Conservation (phyloP, 1,140 invertebrate genomes). For the Matsumurasca onukii region DNA sequence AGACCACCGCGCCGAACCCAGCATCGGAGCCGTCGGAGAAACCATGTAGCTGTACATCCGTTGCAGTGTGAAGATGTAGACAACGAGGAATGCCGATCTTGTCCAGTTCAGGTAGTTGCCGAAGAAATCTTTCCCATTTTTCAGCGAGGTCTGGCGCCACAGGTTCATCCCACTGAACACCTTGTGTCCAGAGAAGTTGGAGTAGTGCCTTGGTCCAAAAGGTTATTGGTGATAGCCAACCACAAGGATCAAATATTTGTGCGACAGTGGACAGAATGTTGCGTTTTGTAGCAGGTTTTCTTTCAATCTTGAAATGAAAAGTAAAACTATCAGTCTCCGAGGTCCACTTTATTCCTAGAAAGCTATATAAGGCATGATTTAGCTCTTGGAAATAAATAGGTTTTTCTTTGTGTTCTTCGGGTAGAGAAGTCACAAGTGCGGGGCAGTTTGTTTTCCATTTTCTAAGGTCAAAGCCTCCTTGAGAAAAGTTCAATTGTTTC, state of each 20-base stretch:
- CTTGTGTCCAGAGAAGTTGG: neutral
- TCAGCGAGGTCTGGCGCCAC: neutral
- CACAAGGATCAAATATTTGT: neutral
- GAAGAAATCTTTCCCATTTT: neutral
- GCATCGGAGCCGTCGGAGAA: too few relatives aligned
- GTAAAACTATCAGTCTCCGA: too few relatives aligned
- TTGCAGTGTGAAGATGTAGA: neutral
- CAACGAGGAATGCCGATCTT: neutral
- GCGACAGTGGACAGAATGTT: neutral
- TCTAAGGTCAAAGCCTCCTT: too few relatives aligned
- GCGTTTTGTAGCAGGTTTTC: neutral
- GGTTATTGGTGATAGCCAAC: neutral
- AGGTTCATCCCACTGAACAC: neutral
- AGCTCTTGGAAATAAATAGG: too few relatives aligned
- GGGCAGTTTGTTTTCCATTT: too few relatives aligned
- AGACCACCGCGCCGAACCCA: conserved; percentile 37
- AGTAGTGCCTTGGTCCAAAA: neutral
- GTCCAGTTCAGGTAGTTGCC: neutral
- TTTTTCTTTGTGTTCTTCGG: too few relatives aligned
- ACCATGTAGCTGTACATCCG: neutral
- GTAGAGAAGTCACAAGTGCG: too few relatives aligned
- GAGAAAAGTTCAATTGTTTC: too few relatives aligned
- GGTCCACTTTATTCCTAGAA: too few relatives aligned
- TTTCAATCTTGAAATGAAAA: too few relatives aligned
- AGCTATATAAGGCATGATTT: too few relatives aligned